These are phyloP conservation scores for Clarias magur DNA, from an alignment of 2,113 vertebrate species.

Conservation along the genomic window DNA sequence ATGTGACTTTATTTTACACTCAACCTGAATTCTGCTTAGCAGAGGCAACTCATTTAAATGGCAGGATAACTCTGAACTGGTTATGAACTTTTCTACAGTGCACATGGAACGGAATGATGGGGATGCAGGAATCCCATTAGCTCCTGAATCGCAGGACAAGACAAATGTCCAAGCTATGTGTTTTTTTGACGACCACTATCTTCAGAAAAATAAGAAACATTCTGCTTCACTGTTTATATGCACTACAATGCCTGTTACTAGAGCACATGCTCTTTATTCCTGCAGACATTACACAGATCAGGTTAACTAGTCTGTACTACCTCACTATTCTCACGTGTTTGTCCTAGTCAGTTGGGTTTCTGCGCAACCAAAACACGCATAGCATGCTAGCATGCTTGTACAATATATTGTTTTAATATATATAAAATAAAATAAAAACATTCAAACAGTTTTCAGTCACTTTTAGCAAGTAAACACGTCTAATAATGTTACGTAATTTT, in stretches of 20 bases:
- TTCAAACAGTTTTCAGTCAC: too few relatives aligned
- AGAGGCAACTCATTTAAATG: conserved; percentile 26
- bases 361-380: neutral
- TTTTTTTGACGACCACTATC: neutral
- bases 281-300: neutral
- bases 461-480: too few relatives aligned
- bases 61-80: conserved; percentile 29
- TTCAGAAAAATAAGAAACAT: too few relatives aligned
- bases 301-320: neutral
- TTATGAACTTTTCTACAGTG: conserved; percentile 9
- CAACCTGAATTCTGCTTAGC: conserved; percentile 1
- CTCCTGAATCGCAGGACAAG: neutral
- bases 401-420: neutral
- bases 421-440: too few relatives aligned
- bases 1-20: neutral
- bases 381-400: neutral
- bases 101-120: conserved; percentile 12
- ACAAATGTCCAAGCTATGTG: neutral
- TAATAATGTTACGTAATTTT: too few relatives aligned
- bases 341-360: neutral
- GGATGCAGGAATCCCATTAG: neutral
- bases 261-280: neutral
- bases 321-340: neutral
- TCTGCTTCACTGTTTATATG: neutral
- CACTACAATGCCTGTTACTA: neutral